Conservation (phyloP, 2,888 invertebrate genomes). For the Cyaniris semiargus region DNA sequence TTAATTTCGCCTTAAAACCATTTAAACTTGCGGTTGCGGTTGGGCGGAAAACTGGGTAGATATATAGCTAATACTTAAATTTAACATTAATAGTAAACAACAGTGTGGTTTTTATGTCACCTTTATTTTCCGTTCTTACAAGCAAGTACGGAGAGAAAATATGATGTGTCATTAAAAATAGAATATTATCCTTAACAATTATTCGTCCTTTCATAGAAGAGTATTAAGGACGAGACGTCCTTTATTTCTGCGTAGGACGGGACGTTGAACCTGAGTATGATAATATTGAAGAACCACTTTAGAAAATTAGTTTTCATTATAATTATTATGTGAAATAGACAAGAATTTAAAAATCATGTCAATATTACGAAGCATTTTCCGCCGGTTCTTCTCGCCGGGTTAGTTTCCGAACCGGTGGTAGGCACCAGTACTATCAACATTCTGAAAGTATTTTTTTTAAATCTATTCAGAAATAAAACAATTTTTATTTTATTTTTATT, state of each 20-base stretch:
- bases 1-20: background rate
- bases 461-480: too few species aligned
- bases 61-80: background rate
- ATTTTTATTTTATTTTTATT: too few species aligned
- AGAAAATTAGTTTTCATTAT: background rate
- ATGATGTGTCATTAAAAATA: conserved; percentile 10
- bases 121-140: conserved; percentile 1
- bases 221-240: conserved; percentile 22
- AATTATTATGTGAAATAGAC: too few species aligned
- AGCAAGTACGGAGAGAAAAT: background rate
- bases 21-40: background rate
- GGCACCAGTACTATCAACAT: too few species aligned
- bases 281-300: background rate
- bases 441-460: too few species aligned
- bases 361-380: too few species aligned
- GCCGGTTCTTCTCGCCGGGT: too few species aligned
- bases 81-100: background rate
- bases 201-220: conserved; percentile 12
- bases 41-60: background rate
- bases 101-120: conserved; percentile 10
- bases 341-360: too few species aligned
- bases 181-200: conserved; percentile 12
- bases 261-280: background rate
- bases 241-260: background rate
- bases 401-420: too few species aligned